phyloP scores from a whole-genome alignment of 2,797 vertebrate species.

The Ceyx erithaca region DNA sequence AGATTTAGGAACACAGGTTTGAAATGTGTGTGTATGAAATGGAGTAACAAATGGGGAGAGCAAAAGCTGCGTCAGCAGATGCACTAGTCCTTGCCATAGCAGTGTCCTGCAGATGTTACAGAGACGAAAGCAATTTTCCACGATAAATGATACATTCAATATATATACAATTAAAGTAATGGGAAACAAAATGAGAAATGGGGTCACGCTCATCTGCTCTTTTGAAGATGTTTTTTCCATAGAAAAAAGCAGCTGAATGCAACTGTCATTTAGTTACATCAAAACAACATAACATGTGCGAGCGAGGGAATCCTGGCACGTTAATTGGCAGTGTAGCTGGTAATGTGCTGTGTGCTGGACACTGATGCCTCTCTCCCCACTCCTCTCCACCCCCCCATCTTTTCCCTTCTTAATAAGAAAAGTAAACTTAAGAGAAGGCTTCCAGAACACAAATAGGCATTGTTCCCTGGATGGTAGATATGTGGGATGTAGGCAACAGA shows the following conservation, averaged over 20 bases:
- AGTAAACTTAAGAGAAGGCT: not conserved
- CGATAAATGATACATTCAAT: conserved; percentile 39
- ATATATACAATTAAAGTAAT: conserved; percentile 60
- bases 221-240: conserved; percentile 68
- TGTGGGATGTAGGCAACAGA: not conserved
- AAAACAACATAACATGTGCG: conserved; percentile 64
- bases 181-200: conserved; percentile 62
- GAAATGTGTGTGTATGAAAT: not conserved
- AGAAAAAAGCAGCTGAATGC: conserved; percentile 68
- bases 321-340: conserved; percentile 49
- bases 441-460: conserved; percentile 22
- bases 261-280: conserved; percentile 44
- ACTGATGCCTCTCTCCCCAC: not conserved
- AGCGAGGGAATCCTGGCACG: conserved; percentile 56
- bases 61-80: conserved; percentile 10
- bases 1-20: not conserved
- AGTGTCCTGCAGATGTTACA: conserved; percentile 62
- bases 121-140: conserved; percentile 65
- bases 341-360: conserved; percentile 50
- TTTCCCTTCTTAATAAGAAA: conserved; percentile 10
- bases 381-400: not conserved
- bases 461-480: not conserved
- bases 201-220: conserved; percentile 51
- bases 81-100: conserved; percentile 12
- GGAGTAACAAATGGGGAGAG: not conserved